phyloP scores from a whole-genome alignment of 2,888 invertebrate species.

The Amaurobius ferox region DNA sequence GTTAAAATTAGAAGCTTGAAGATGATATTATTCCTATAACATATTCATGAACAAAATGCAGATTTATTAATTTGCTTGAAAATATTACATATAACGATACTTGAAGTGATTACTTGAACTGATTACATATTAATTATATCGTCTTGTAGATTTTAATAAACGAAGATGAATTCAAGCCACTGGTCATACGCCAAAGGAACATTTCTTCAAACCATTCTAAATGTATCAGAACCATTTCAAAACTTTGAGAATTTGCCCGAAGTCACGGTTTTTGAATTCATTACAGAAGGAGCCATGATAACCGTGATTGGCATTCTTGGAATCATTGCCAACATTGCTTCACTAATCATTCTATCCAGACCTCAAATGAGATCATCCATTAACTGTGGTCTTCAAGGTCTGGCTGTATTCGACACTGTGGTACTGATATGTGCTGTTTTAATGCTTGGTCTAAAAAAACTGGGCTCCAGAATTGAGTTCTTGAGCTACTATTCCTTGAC shows the following conservation, averaged over 20 bases:
- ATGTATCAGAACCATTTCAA: constrained; percentile 32
- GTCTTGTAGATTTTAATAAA: no score
- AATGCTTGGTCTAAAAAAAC: constrained; percentile 87
- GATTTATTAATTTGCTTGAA: no score
- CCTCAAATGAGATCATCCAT: constrained; percentile 69
- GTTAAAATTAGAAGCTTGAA: no score
- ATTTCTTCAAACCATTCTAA: constrained; percentile 32
- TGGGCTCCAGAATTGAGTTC: constrained; percentile 35
- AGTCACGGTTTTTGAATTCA: constrained; percentile 63
- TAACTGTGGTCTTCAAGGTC: constrained; percentile 75
- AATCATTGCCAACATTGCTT: constrained; percentile 56
- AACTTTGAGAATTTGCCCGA: constrained; percentile 27
- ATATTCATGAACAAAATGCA: no score
- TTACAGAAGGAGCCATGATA: constrained; percentile 59
- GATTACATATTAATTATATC: no score
- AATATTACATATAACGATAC: no score
- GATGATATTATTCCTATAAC: no score
- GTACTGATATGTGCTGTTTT: constrained; percentile 83
- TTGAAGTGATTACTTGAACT: no score
- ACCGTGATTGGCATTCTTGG: constrained; percentile 56
- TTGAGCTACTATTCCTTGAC: constrained; percentile 82
- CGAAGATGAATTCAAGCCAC: neutral
- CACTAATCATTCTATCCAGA: constrained; percentile 60
- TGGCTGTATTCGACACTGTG: constrained; percentile 95
- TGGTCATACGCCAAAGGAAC: neutral